Base-by-base conservation (phyloP, 1,140 invertebrate species). In the Metaphire vulgaris region DNA sequence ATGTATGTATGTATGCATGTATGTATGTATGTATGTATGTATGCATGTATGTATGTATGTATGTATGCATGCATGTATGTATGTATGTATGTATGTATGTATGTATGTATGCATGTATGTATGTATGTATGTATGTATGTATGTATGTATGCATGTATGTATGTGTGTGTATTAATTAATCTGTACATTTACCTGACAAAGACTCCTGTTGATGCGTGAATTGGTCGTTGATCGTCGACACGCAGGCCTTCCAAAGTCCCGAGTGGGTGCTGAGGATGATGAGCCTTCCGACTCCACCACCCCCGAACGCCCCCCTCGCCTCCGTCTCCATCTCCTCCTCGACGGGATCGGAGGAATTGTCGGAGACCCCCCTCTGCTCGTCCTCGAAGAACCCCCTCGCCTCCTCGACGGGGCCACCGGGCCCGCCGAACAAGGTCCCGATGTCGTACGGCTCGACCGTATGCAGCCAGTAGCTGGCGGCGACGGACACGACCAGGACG, bases 1-100 rank as follows among this genome's bases (percentile, higher is more conserved):
- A 0, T 75, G 33, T 75, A 0, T 68, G 30, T 75, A 28, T 75
- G 68, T 75, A n/a, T 75, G 68, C 29, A 16, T 68, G 68, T 75
- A 33, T 74, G 21, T 56, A 21, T 21, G 21, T 56, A 56, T 56
- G 41, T 56, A 56, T 56, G 41, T 56, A 56, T 56, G 41, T 56
- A 56, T 21, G 41, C 41, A 56, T 56, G 21, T 56, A 21, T 56
- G n/a, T n/a, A n/a, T n/a, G n/a, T n/a, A n/a, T n/a, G n/a, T n/a
- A n/a, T n/a, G n/a, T n/a, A n/a, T n/a, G n/a, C n/a, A n/a, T n/a
- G n/a, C n/a, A n/a, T n/a, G n/a, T n/a, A n/a, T n/a, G n/a, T n/a
- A n/a, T n/a, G n/a, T n/a, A n/a, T n/a, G n/a, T n/a, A n/a, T 26
- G 56, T 65, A 65, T 65, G 56, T 65, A 65, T 26, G 56, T 65